These are phyloP conservation scores for Coenonympha arcania DNA, from an alignment of 2,888 invertebrate genomes.

Conservation along the genomic window DNA sequence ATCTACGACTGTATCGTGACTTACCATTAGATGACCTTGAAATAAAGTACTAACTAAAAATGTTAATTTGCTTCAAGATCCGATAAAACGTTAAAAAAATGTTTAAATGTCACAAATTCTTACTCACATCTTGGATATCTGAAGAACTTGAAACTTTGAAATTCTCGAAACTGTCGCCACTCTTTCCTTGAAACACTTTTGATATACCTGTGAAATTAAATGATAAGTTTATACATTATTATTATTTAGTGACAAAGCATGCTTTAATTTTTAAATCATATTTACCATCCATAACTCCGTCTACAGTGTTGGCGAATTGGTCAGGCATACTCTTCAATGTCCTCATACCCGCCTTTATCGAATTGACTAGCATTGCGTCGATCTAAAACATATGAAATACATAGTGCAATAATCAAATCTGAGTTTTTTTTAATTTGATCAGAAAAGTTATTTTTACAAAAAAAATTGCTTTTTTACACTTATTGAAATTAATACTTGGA, in stretches of 20 bases:
- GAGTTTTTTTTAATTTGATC: too few species aligned
- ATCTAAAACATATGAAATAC: too few species aligned
- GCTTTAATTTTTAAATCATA: neutral
- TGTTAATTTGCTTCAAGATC: too few species aligned
- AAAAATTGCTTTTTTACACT: too few species aligned
- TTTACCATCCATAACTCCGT: slow-evolving; percentile 85
- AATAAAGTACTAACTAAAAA: too few species aligned
- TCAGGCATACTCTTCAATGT: slow-evolving; percentile 92
- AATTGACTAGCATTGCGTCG: slow-evolving; percentile 81
- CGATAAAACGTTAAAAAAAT: neutral
- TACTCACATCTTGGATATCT: slow-evolving; percentile 61
- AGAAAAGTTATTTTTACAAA: too few species aligned
- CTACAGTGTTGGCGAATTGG: slow-evolving; percentile 87
- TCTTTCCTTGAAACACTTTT: slow-evolving; percentile 80
- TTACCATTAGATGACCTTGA: too few species aligned
- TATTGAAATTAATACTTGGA: too few species aligned
- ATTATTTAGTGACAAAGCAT: neutral
- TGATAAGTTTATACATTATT: slow-evolving; percentile 2
- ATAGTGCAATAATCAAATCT: too few species aligned
- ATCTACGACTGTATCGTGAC: too few species aligned
- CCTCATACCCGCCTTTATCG: slow-evolving; percentile 86
- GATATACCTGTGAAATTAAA: slow-evolving; percentile 70
- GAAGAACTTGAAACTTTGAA: slow-evolving; percentile 51
- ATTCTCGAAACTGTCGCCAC: slow-evolving; percentile 50
- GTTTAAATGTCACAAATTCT: slow-evolving; percentile 8